Conservation (phyloP, 2,113 vertebrate genomes). For the human region GRCh38 chr5:159722001-159722500, state of each 20-base stretch:
- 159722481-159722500: not conserved
- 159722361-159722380: not conserved
- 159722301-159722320: not conserved
- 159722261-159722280: not conserved
- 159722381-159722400: not conserved
- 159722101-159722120: not conserved
- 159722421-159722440: not conserved
- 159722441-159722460: not conserved
- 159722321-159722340: not conserved
- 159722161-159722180: not conserved
- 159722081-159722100: constrained; percentile 14
- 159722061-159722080: not conserved
- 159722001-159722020: not conserved
- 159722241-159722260: not conserved
- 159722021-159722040: constrained; percentile 2
- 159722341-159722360: not conserved
- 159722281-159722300: constrained; percentile 15
- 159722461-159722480: not conserved
- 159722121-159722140: constrained; percentile 18
- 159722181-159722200: not conserved
- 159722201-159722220: not conserved
- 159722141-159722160: not conserved
- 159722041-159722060: not conserved
- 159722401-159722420: not conserved
- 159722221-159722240: not conserved